Evolutionary conservation across 1,140 invertebrate genomes (phyloP).

Genomic region (Drosophila mojavensis): DNA sequence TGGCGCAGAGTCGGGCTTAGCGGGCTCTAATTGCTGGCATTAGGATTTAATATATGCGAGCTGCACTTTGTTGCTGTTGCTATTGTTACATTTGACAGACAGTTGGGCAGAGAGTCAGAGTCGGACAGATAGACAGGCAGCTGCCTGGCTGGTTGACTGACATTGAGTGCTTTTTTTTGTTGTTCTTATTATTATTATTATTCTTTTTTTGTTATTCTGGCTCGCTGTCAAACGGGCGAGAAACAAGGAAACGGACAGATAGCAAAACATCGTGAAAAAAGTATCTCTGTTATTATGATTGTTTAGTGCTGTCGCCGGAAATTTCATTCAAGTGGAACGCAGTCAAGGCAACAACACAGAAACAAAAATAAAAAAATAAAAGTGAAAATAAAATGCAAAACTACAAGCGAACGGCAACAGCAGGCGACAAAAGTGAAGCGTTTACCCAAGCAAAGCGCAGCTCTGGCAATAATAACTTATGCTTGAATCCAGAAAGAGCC

Average conservation of each 20-base stretch:
- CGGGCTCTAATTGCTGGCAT: conserved; percentile 35
- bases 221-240: conserved; percentile 20
- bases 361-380: conserved; percentile 14
- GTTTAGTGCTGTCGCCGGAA: conserved; percentile 79
- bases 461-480: conserved; percentile 62
- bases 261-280: conserved; percentile 58
- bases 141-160: conserved; percentile 51
- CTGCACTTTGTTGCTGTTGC: conserved; percentile 21
- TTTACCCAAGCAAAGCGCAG: conserved; percentile 22
- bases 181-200: no score
- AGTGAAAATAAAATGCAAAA: not conserved
- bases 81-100: conserved; percentile 14
- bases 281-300: conserved; percentile 80
- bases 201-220: conserved; percentile 12
- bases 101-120: not conserved
- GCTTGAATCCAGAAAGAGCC: conserved; percentile 23
- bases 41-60: conserved; percentile 28
- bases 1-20: not conserved
- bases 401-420: conserved; percentile 25
- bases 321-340: conserved; percentile 77
- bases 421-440: conserved; percentile 73
- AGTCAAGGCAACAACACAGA: conserved; percentile 31
- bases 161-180: conserved; percentile 26
- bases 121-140: not conserved
- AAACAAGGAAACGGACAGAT: conserved; percentile 26